Conservation (phyloP, 2,113 vertebrate genomes). For the Takifugu flavidus region DNA sequence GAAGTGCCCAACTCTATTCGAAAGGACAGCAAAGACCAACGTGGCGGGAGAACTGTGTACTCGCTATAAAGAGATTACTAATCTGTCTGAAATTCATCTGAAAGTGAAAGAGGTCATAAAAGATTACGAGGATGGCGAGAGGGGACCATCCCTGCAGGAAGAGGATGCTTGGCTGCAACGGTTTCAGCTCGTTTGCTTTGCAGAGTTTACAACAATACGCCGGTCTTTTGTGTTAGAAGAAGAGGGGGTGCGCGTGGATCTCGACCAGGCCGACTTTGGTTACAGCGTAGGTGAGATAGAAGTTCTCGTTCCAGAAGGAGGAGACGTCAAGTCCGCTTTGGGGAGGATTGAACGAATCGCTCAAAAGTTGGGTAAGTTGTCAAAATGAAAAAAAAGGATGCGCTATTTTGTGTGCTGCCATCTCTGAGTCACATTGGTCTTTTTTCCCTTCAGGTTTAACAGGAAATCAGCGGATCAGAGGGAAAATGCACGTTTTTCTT, state of each 20-base stretch:
- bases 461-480: conserved; percentile 66
- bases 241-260: conserved; percentile 67
- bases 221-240: conserved; percentile 62
- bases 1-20: conserved; percentile 57
- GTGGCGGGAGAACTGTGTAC: conserved; percentile 50
- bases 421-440: background rate
- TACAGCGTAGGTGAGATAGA: conserved; percentile 78
- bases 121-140: conserved; percentile 10
- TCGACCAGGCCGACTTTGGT: conserved; percentile 78
- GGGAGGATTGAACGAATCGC: conserved; percentile 66
- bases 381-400: background rate
- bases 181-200: conserved; percentile 69
- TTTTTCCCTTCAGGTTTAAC: conserved; percentile 59
- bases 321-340: conserved; percentile 62
- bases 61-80: conserved; percentile 75
- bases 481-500: conserved; percentile 84
- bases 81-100: conserved; percentile 62
- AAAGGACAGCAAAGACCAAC: background rate
- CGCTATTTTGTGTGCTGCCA: background rate
- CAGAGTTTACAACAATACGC: conserved; percentile 70
- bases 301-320: conserved; percentile 69
- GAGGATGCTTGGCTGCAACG: conserved; percentile 57
- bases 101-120: conserved; percentile 61
- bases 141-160: conserved; percentile 15
- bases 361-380: conserved; percentile 65